These are phyloP conservation scores for Lasioglossum morio DNA, from an alignment of 2,888 invertebrate genomes.

Conservation along the genomic window DNA sequence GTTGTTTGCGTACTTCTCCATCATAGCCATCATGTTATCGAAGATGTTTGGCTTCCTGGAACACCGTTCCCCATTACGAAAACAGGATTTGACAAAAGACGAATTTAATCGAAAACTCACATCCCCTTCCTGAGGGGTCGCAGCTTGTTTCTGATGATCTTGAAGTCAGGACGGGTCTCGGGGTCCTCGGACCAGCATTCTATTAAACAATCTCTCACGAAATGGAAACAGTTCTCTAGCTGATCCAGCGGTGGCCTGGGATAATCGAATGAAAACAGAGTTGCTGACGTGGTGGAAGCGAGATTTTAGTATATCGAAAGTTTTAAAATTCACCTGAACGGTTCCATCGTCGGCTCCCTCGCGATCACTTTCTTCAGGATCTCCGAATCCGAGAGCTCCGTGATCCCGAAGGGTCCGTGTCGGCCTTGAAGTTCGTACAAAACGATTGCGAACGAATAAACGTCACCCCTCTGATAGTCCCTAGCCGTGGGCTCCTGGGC, in stretches of 20 bases:
- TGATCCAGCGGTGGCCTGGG: slow-evolving; percentile 92
- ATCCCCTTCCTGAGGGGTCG: slow-evolving; percentile 95
- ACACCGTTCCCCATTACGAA: not conserved
- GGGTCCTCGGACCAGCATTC: slow-evolving; percentile 95
- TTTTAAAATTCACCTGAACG: slow-evolving; percentile 86
- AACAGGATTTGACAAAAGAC: not conserved
- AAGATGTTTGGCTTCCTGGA: slow-evolving; percentile 96
- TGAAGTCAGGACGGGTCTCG: slow-evolving; percentile 93
- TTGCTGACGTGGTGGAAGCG: slow-evolving; percentile 42
- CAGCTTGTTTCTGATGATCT: slow-evolving; percentile 91
- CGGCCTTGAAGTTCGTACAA: slow-evolving; percentile 95
- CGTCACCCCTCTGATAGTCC: slow-evolving; percentile 91
- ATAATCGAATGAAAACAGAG: slow-evolving; percentile 58
- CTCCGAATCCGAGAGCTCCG: slow-evolving; percentile 88
- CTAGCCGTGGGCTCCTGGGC: slow-evolving; percentile 75
- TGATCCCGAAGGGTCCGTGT: slow-evolving; percentile 93
- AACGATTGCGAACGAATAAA: slow-evolving; percentile 94
- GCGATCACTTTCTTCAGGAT: slow-evolving; percentile 88
- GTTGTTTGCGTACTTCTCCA: slow-evolving; percentile 99
- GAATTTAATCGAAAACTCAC: slow-evolving; percentile 86
- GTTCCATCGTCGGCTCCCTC: slow-evolving; percentile 84
- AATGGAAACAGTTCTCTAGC: slow-evolving; percentile 93
- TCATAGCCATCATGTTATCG: slow-evolving; percentile 99
- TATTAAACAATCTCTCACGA: slow-evolving; percentile 92
- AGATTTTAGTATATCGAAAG: slow-evolving; percentile 15